These are phyloP conservation scores for Tetrax tetrax DNA, from an alignment of 2,113 vertebrate genomes.

Conservation along the genomic window DNA sequence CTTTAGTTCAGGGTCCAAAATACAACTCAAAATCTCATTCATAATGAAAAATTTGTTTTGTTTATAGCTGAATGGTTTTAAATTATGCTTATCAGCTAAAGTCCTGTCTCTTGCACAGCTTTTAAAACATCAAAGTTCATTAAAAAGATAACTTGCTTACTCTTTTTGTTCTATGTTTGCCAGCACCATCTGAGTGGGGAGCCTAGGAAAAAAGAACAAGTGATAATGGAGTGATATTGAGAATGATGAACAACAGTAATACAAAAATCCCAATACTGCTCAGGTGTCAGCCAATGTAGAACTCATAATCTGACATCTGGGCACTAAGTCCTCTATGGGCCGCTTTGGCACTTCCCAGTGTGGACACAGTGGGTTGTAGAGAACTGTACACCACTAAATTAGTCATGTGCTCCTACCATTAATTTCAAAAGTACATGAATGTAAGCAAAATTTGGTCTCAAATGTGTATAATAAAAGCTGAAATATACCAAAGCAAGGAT, in stretches of 20 bases:
- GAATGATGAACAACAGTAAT: background rate
- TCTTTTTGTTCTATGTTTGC: background rate
- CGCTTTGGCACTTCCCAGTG: background rate
- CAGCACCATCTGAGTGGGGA: background rate
- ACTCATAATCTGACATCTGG: background rate
- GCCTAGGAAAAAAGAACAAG: background rate
- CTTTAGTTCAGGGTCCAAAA: background rate
- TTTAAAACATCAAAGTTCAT: background rate
- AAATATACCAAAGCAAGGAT: background rate
- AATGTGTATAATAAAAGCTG: background rate
- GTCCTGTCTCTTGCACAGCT: background rate
- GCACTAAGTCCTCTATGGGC: background rate
- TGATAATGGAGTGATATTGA: background rate
- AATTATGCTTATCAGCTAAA: background rate
- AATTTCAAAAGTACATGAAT: background rate
- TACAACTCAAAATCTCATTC: background rate
- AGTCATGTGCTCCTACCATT: background rate
- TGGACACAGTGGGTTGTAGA: background rate
- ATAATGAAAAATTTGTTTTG: background rate
- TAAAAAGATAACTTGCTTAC: background rate
- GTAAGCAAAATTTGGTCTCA: background rate
- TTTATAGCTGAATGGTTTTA: background rate
- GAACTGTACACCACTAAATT: background rate
- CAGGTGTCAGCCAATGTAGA: background rate
- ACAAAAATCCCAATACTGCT: background rate